phyloP scores from a whole-genome alignment of 1,140 invertebrate genomes.

The Drosophila nebulosa region DNA sequence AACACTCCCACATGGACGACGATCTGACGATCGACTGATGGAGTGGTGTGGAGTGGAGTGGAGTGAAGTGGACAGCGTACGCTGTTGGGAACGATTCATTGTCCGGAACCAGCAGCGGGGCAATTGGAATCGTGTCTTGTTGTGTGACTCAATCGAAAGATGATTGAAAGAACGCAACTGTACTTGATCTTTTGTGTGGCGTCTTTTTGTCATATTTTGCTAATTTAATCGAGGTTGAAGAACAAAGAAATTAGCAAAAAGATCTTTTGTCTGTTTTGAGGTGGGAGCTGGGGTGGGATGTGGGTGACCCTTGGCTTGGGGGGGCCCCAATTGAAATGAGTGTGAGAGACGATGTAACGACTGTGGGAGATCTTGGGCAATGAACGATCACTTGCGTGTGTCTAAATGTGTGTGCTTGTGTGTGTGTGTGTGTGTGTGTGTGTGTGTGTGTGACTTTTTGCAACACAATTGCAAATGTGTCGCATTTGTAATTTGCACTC shows the following conservation, averaged over 20 bases:
- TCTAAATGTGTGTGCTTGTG: neutral
- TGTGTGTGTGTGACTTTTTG: neutral
- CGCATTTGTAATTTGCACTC: conserved; percentile 4
- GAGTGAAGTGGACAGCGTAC: neutral
- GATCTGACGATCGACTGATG: neutral
- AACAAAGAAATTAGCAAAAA: conserved; percentile 2
- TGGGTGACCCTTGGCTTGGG: neutral
- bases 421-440: neutral
- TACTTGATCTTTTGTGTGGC: neutral
- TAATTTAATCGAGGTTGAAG: neutral
- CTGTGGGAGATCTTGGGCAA: conserved; percentile 1
- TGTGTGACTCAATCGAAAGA: neutral
- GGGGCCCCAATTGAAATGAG: conserved; percentile 8
- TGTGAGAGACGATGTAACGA: conserved; percentile 7
- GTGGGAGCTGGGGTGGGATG: neutral
- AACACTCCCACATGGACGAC: conserved; percentile 8
- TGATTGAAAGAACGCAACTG: neutral
- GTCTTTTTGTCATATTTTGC: neutral
- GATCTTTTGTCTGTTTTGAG: neutral
- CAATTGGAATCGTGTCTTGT: neutral
- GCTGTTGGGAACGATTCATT: conserved; percentile 2
- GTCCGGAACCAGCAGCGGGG: neutral
- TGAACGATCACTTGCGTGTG: conserved; percentile 1
- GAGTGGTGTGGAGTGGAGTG: neutral
- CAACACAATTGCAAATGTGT: neutral